Base-by-base conservation (phyloP, 2,888 invertebrate genomes). In the Caprella mutica region DNA sequence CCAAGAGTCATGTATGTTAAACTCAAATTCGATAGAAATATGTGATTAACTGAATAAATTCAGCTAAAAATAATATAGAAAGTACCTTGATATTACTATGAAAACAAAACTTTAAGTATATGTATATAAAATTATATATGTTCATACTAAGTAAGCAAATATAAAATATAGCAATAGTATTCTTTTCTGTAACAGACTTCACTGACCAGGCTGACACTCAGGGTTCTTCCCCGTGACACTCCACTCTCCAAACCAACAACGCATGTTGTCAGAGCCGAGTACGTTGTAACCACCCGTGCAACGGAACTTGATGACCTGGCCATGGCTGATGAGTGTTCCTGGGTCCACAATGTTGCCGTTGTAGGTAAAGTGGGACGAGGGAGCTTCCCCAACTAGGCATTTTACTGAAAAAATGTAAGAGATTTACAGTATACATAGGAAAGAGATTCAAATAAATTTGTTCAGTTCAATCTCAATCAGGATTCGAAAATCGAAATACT, bases 201-300 rank as follows among this genome's bases (percentile, higher is more conserved):
- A 50, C 52, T 58, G 46, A 65, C 65, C 56, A n/a, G 61, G 62
- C 39, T 52, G 55, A 30, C 65, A 65, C 52, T 65, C 59, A 6
- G 65, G 65, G 30, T 58, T 58, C 56, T 65, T 59, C 33, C 57
- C 62, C 21, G 65, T 62, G 0, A 82, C 83, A 0, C 85, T 83
- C 87, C 87, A 88, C 67, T 86, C 84, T 3, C 88, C 88, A 65
- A 84, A 81, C 78, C 83, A 84, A 69, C 88, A 88, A 29, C 82
- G 78, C 30, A 88, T 73, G 67, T 83, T 82, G 2, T 81, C 81
- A 0, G 84, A 80, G 1, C 87, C 88, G 60, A 72, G 71, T 2
- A 75, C 68, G 46, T 71, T 71, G 69, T 73, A 86, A 67, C 87
- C 87, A 65, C 81, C 80, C 69, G 80, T 77, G 70, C 89, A 90